Conservation (phyloP, 2,113 vertebrate genomes). For the Microcebus griseorufus region DNA sequence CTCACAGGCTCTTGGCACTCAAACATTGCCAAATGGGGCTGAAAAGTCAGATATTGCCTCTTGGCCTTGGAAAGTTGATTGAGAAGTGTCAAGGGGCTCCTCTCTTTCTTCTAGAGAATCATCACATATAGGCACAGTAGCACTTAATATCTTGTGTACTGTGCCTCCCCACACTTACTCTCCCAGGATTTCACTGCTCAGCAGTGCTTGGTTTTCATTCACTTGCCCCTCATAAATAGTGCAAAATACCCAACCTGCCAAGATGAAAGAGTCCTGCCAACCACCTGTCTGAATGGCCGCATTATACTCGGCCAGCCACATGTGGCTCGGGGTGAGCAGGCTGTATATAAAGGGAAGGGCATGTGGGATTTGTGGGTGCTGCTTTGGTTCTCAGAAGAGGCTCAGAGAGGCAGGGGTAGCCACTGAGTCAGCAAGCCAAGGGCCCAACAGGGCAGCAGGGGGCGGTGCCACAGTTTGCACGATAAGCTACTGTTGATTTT, state of each 20-base stretch:
- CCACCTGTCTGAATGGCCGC: background rate
- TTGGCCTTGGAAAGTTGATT: background rate
- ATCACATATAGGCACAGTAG: background rate
- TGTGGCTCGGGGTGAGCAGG: background rate
- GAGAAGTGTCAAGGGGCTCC: background rate
- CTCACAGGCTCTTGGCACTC: background rate
- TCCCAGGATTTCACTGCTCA: constrained; percentile 12
- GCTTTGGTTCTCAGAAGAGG: background rate
- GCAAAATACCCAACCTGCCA: background rate
- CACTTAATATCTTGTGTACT: background rate
- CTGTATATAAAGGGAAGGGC: background rate
- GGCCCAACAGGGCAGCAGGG: constrained; percentile 11
- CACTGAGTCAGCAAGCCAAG: constrained; percentile 70
- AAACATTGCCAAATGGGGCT: background rate
- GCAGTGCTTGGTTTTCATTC: background rate
- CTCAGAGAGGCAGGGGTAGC: background rate
- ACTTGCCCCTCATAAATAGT: background rate
- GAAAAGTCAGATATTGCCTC: background rate
- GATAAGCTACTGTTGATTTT: background rate
- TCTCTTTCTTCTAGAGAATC: background rate
- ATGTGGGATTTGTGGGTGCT: accelerated
- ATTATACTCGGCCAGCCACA: background rate
- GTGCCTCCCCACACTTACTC: background rate
- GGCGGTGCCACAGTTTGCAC: constrained; percentile 31
- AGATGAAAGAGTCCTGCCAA: background rate